Percentiles rank a stretch among this genome's conserved stretches.
phyloP scores from a whole-genome alignment of 2,888 invertebrate species.

The Drosophila lacicola region DNA sequence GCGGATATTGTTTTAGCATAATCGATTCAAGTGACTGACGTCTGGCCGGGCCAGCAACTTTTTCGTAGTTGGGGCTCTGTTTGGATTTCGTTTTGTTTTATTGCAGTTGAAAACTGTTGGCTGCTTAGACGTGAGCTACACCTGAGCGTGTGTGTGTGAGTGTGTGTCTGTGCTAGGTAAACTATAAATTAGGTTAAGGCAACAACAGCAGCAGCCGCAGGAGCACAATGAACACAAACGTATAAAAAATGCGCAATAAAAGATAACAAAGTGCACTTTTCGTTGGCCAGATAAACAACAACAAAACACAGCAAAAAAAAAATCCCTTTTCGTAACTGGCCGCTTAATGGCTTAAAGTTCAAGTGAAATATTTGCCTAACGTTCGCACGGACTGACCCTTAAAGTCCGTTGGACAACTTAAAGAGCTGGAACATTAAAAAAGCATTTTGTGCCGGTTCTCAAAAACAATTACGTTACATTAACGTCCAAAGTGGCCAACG shows the following conservation, averaged over 20 bases:
- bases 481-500: constrained; percentile 68
- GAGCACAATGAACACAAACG: constrained; percentile 49
- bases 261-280: constrained; percentile 82
- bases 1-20: constrained; percentile 83
- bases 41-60: constrained; percentile 47
- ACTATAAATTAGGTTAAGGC: constrained; percentile 81
- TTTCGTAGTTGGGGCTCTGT: constrained; percentile 44
- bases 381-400: constrained; percentile 52
- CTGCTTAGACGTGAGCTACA: constrained; percentile 64
- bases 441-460: constrained; percentile 49
- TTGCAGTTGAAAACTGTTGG: constrained; percentile 69
- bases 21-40: constrained; percentile 81
- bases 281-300: constrained; percentile 68
- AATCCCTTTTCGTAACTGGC: constrained; percentile 22
- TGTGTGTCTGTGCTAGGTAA: constrained; percentile 54
- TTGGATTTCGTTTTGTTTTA: constrained; percentile 71
- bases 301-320: not conserved
- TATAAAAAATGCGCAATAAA: constrained; percentile 78
- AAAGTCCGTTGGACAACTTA: constrained; percentile 18
- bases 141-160: constrained; percentile 35
- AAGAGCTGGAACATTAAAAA: constrained; percentile 48
- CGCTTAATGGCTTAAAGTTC: constrained; percentile 76
- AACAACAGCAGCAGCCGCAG: constrained; percentile 48
- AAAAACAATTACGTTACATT: constrained; percentile 77
- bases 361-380: constrained; percentile 75